Percentiles rank a stretch among this genome's conserved stretches.
phyloP scores from a whole-genome alignment of 2,888 invertebrate species.

The Ochropleura plecta region DNA sequence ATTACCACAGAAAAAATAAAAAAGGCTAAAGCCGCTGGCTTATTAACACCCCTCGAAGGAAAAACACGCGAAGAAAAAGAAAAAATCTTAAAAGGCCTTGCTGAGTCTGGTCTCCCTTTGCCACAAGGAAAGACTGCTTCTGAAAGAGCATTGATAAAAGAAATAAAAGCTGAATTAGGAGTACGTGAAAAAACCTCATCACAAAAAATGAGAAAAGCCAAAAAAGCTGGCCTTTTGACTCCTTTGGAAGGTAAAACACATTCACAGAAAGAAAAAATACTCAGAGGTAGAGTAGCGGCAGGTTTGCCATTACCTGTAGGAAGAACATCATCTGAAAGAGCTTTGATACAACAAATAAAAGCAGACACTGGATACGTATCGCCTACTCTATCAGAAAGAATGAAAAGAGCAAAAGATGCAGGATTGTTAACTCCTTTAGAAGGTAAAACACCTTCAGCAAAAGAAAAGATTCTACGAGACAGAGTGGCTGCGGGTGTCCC shows the following conservation, averaged over 20 bases:
- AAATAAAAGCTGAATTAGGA: slow-evolving; percentile 15
- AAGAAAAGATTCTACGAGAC: slow-evolving; percentile 65
- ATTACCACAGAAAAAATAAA: slow-evolving; percentile 51
- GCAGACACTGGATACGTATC: slow-evolving; percentile 62
- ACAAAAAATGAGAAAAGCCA: slow-evolving; percentile 34
- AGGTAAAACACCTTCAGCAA: slow-evolving; percentile 63
- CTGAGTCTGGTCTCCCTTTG: slow-evolving; percentile 43
- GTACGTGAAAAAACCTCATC: slow-evolving; percentile 34
- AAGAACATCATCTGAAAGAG: slow-evolving; percentile 63
- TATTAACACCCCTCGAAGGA: slow-evolving; percentile 65
- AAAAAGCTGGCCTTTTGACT: slow-evolving; percentile 44
- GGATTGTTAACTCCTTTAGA: slow-evolving; percentile 64
- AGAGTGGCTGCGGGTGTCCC: slow-evolving; percentile 39
- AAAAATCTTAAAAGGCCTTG: slow-evolving; percentile 39
- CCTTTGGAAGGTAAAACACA: slow-evolving; percentile 59
- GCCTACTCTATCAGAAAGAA: slow-evolving; percentile 63
- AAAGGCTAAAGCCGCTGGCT: slow-evolving; percentile 56
- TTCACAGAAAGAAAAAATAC: slow-evolving; percentile 68
- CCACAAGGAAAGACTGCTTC: slow-evolving; percentile 47
- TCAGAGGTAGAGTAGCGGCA: slow-evolving; percentile 60
- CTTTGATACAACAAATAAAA: slow-evolving; percentile 54
- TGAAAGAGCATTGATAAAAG: slow-evolving; percentile 44
- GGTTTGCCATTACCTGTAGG: slow-evolving; percentile 64
- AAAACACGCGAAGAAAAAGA: slow-evolving; percentile 43
- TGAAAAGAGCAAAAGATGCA: slow-evolving; percentile 58